phyloP scores from a whole-genome alignment of 2,113 vertebrate species.

The Melierax canorus region DNA sequence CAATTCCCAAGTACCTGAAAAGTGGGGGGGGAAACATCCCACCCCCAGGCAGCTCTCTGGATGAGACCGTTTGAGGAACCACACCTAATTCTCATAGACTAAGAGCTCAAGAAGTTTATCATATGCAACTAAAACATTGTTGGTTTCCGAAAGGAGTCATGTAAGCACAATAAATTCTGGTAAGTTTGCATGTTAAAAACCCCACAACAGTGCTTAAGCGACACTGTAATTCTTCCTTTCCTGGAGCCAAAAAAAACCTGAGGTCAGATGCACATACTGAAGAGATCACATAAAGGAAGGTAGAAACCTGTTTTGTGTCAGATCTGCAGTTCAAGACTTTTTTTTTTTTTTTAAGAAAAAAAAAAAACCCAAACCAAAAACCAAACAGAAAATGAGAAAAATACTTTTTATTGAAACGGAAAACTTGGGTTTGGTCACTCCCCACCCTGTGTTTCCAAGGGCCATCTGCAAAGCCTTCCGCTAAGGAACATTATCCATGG shows the following conservation, averaged over 20 bases:
- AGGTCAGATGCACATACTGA: neutral
- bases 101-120: neutral
- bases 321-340: neutral
- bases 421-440: neutral
- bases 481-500: neutral
- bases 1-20: neutral
- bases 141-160: neutral
- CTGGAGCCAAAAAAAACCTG: neutral
- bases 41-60: neutral
- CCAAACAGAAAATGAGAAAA: neutral
- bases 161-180: neutral
- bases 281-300: neutral
- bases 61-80: neutral
- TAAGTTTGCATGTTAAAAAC: neutral
- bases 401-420: neutral
- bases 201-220: neutral
- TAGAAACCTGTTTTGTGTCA: neutral
- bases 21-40: neutral
- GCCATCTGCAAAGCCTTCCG: neutral
- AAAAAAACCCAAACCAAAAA: neutral
- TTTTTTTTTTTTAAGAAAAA: too few relatives aligned
- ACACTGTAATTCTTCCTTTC: neutral
- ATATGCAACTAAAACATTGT: accelerated
- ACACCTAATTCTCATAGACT: neutral
- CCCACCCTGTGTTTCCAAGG: neutral